A percentile compares a stretch with the other conserved stretches of the same genome.
Evolutionary conservation across 2,888 invertebrate species (phyloP).

Genomic region (Tryphoninae sp.): DNA sequence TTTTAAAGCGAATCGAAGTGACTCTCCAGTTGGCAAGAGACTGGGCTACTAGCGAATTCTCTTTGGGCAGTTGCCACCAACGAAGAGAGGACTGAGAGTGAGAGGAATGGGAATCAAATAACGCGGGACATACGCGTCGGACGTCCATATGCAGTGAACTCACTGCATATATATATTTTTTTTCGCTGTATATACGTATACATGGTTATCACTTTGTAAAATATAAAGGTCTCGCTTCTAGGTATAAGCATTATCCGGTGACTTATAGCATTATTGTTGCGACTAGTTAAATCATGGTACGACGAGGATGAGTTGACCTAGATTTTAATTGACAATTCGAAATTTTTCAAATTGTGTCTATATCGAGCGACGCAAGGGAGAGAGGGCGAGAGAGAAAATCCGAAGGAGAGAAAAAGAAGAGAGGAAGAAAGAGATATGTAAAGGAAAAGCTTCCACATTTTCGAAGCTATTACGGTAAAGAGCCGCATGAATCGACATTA

Average conservation of each 20-base stretch:
- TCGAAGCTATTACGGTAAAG: constrained; percentile 23
- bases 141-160: constrained; percentile 33
- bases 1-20: constrained; percentile 77
- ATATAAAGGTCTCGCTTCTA: too few relatives aligned
- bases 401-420: neutral
- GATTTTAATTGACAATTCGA: constrained; percentile 47
- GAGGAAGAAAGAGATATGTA: neutral
- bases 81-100: constrained; percentile 38
- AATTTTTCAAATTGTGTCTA: constrained; percentile 2
- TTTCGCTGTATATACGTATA: neutral
- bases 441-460: constrained; percentile 32
- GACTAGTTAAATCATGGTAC: too few relatives aligned
- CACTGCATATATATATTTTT: constrained; percentile 20
- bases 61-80: constrained; percentile 78
- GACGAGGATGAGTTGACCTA: neutral
- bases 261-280: too few relatives aligned
- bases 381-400: neutral
- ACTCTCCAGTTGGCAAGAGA: constrained; percentile 73
- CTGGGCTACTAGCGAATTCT: constrained; percentile 78
- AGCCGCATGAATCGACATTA: neutral
- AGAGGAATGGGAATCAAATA: constrained; percentile 59
- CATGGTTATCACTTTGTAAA: neutral
- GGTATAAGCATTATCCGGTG: too few relatives aligned
- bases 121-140: constrained; percentile 42
- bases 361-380: neutral